Evolutionary conservation across 2,888 invertebrate genomes (phyloP).

Genomic region (Cantharis rufa): DNA sequence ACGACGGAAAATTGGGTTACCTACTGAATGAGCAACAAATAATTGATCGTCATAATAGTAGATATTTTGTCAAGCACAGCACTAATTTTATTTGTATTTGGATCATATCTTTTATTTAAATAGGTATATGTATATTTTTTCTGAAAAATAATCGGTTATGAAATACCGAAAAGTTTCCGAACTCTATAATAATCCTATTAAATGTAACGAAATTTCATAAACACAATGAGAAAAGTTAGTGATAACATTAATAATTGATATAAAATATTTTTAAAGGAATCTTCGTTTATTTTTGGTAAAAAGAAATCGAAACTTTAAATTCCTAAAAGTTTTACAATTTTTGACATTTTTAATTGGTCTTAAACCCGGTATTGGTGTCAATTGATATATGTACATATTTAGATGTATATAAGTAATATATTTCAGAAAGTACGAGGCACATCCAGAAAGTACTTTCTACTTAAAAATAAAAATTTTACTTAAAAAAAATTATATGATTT

Average conservation of each 20-base stretch:
- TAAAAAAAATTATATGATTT: too few relatives aligned
- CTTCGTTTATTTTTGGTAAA: too few relatives aligned
- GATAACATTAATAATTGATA: background rate
- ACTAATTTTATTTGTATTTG: background rate
- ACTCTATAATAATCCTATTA: background rate
- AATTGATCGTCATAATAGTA: background rate
- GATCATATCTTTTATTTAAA: background rate
- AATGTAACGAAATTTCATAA: background rate
- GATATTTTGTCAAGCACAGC: background rate
- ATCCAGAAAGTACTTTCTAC: too few relatives aligned
- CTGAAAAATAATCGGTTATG: background rate
- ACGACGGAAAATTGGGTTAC: conserved; percentile 16
- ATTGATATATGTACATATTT: too few relatives aligned
- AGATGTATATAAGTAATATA: too few relatives aligned
- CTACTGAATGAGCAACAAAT: background rate
- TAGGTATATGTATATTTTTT: background rate
- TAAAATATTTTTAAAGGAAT: too few relatives aligned
- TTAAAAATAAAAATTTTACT: too few relatives aligned
- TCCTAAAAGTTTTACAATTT: too few relatives aligned
- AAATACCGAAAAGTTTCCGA: background rate
- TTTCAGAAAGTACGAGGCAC: too few relatives aligned
- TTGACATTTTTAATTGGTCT: too few relatives aligned
- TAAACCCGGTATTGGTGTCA: too few relatives aligned
- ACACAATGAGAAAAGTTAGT: background rate
- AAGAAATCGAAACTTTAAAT: too few relatives aligned